phyloP scores from a whole-genome alignment of 2,888 invertebrate genomes.

The Glaucopsyche alexis region DNA sequence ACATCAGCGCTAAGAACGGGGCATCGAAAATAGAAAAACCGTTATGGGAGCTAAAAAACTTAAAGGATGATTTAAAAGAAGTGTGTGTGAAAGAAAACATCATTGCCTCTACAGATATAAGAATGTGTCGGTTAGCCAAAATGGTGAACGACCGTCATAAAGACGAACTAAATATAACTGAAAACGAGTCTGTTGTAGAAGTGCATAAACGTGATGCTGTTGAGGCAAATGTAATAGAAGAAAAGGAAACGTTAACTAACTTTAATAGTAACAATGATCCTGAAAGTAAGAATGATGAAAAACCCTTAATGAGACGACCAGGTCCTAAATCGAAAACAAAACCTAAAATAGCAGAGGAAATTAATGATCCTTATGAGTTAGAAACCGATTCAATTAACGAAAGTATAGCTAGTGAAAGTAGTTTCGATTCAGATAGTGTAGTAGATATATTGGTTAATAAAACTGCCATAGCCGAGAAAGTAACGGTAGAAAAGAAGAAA shows the following conservation, averaged over 20 bases:
- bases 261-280: conserved; percentile 34
- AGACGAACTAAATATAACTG: conserved; percentile 40
- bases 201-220: conserved; percentile 50
- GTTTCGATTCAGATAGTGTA: conserved; percentile 60
- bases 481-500: conserved; percentile 57
- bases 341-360: conserved; percentile 42
- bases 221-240: conserved; percentile 47
- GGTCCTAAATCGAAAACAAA: conserved; percentile 63
- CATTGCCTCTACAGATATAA: conserved; percentile 80
- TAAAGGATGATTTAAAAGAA: conserved; percentile 85
- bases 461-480: conserved; percentile 54
- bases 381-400: conserved; percentile 62
- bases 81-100: conserved; percentile 85
- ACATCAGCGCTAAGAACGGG: conserved; percentile 38
- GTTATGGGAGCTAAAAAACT: conserved; percentile 78
- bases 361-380: conserved; percentile 61
- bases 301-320: conserved; percentile 42
- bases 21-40: conserved; percentile 49
- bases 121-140: conserved; percentile 82
- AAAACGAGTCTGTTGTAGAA: conserved; percentile 51
- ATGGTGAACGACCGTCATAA: conserved; percentile 62
- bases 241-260: conserved; percentile 45
- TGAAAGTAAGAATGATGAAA: conserved; percentile 36
- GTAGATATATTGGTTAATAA: conserved; percentile 60
- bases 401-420: conserved; percentile 48